Evolutionary conservation across 2,888 invertebrate species (phyloP).

Genomic region (Poecilobothrus nobilitatus): DNA sequence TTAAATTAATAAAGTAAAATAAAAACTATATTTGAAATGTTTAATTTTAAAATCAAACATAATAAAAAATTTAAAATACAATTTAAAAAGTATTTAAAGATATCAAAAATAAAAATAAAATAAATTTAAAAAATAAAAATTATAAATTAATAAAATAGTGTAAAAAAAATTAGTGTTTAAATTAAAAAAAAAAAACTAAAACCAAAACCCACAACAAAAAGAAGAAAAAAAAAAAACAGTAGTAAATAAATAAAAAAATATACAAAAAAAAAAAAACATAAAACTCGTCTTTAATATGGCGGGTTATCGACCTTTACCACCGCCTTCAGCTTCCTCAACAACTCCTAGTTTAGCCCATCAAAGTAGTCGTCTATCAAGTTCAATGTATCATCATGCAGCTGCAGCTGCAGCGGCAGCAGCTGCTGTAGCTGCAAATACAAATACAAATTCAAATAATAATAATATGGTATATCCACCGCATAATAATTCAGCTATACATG

Average conservation of each 20-base stretch:
- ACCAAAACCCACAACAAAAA: neutral
- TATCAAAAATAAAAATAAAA: neutral
- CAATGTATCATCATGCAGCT: constrained; percentile 42
- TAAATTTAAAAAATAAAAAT: neutral
- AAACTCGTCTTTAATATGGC: constrained; percentile 28
- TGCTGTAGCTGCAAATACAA: constrained; percentile 7
- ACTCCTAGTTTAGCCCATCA: constrained; percentile 20
- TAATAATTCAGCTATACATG: constrained; percentile 42
- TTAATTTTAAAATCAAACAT: neutral
- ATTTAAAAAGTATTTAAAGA: neutral
- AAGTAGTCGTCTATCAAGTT: constrained; percentile 19
- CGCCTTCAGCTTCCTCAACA: constrained; percentile 27
- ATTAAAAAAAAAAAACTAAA: constrained; percentile 9
- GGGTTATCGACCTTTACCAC: constrained; percentile 32
- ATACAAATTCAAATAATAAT: constrained; percentile 29
- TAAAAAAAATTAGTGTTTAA: constrained; percentile 8
- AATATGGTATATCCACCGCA: constrained; percentile 44
- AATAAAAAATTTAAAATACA: neutral
- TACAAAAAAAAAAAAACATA: constrained; percentile 22
- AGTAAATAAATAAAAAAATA: too few relatives aligned
- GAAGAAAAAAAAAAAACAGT: constrained; percentile 14
- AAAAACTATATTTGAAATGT: neutral
- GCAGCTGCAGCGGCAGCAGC: constrained; percentile 31
- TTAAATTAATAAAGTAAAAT: neutral
- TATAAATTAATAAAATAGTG: neutral